Evolutionary conservation across 2,888 invertebrate genomes (phyloP).

Genomic region (Acrobasis suavella): DNA sequence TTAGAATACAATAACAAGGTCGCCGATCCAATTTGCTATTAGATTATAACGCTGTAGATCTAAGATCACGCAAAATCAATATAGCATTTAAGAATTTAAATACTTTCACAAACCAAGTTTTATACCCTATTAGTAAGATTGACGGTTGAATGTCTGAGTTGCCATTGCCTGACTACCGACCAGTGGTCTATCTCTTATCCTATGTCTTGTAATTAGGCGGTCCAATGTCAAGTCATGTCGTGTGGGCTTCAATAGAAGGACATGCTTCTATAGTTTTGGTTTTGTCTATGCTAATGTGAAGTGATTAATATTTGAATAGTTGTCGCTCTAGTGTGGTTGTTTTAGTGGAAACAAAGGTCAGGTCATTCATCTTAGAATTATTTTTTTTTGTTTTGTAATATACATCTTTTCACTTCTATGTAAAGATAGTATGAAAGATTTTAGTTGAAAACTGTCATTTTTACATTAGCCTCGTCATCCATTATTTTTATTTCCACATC

Average conservation of each 20-base stretch:
- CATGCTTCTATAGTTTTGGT: slow-evolving; percentile 38
- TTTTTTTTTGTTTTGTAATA: not conserved
- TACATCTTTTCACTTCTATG: not conserved
- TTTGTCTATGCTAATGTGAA: slow-evolving; percentile 31
- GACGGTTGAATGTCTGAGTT: slow-evolving; percentile 62
- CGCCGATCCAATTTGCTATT: slow-evolving; percentile 51
- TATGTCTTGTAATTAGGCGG: slow-evolving; percentile 62
- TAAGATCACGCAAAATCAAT: slow-evolving; percentile 26
- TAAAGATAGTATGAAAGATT: not conserved
- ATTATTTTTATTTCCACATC: not conserved
- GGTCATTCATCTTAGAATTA: not conserved
- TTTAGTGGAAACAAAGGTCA: not conserved
- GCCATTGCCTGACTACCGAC: slow-evolving; percentile 35
- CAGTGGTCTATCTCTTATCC: slow-evolving; percentile 41
- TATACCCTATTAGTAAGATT: slow-evolving; percentile 48
- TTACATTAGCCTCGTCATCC: not conserved
- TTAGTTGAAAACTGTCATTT: not conserved
- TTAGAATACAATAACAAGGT: slow-evolving; percentile 75
- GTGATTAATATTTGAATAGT: slow-evolving; percentile 32
- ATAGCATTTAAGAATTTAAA: slow-evolving; percentile 22
- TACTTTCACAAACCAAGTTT: slow-evolving; percentile 37
- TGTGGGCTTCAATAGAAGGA: slow-evolving; percentile 48
- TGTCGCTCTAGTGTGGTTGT: slow-evolving; percentile 24
- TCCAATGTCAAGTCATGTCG: slow-evolving; percentile 61
- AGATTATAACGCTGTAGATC: slow-evolving; percentile 33